Conservation (phyloP, 2,797 vertebrate species). For the Thalassophryne amazonica region DNA sequence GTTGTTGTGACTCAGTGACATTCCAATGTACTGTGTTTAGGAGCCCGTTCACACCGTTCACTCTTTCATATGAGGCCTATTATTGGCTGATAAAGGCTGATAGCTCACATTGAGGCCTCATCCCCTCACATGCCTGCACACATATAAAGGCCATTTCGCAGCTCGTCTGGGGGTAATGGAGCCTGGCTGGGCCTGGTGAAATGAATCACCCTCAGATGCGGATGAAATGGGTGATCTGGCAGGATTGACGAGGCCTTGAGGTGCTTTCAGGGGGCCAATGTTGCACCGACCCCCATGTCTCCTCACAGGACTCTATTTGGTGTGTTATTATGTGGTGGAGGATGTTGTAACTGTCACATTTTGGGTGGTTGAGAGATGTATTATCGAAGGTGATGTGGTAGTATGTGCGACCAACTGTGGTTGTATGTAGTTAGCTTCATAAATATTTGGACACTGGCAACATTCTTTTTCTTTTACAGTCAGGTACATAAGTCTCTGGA, state of each 20-base stretch:
- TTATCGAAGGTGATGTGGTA: background rate
- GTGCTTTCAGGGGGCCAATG: constrained; percentile 49
- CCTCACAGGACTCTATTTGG: background rate
- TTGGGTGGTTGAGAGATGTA: background rate
- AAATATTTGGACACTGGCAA: too few relatives aligned
- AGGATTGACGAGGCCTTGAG: constrained; percentile 64
- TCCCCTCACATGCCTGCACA: constrained; percentile 68
- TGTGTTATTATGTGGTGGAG: constrained; percentile 17
- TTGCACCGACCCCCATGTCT: constrained; percentile 9
- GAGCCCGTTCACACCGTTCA: constrained; percentile 38
- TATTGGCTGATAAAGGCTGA: constrained; percentile 57
- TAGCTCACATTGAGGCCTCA: constrained; percentile 44
- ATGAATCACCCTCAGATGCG: constrained; percentile 72
- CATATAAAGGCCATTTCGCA: constrained; percentile 77
- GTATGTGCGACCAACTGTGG: background rate
- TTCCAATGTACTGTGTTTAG: constrained; percentile 42
- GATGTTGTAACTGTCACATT: constrained; percentile 7
- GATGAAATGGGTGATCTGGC: constrained; percentile 74
- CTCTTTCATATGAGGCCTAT: constrained; percentile 36
- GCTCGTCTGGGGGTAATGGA: constrained; percentile 75
- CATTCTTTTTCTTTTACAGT: too few relatives aligned
- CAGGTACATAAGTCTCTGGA: too few relatives aligned
- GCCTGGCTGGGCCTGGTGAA: constrained; percentile 57
- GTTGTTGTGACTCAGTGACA: constrained; percentile 13
- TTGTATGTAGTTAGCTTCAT: too few relatives aligned